Evolutionary conservation across 2,113 vertebrate species (phyloP).

Genomic region (Phalacrocorax brasilianus): DNA sequence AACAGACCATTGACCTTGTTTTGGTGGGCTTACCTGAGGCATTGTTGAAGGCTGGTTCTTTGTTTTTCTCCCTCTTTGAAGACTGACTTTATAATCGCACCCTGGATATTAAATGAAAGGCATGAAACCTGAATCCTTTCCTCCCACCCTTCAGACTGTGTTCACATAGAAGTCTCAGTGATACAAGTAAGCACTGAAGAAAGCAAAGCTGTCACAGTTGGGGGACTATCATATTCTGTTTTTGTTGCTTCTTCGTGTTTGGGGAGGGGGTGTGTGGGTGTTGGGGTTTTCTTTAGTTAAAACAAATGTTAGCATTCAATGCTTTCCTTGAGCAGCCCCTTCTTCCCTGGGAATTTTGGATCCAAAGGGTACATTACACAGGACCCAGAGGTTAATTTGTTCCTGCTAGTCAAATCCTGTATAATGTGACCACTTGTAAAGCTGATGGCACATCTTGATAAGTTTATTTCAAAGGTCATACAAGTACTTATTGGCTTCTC

Average conservation of each 20-base stretch:
- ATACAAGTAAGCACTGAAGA: not conserved
- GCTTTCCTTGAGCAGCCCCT: not conserved
- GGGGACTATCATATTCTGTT: not conserved
- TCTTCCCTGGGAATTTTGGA: not conserved
- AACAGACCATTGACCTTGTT: not conserved
- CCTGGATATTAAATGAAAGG: not conserved
- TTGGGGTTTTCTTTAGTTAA: not conserved
- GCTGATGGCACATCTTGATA: not conserved
- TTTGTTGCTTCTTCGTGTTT: not conserved
- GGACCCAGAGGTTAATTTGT: not conserved
- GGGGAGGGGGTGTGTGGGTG: not conserved
- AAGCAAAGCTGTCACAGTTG: not conserved
- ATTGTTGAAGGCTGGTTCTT: not conserved
- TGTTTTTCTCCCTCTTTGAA: not conserved
- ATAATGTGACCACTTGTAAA: not conserved
- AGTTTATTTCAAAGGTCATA: constrained; percentile 31
- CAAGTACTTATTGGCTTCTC: not conserved
- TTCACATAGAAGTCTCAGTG: not conserved
- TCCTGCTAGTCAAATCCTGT: not conserved
- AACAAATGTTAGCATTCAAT: not conserved
- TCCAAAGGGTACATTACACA: not conserved
- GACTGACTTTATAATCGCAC: not conserved
- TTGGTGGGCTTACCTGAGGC: not conserved
- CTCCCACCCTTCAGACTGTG: not conserved
- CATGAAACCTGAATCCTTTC: not conserved